Evolutionary conservation across 2,113 vertebrate genomes (phyloP).

Genomic region (Balaeniceps rex): DNA sequence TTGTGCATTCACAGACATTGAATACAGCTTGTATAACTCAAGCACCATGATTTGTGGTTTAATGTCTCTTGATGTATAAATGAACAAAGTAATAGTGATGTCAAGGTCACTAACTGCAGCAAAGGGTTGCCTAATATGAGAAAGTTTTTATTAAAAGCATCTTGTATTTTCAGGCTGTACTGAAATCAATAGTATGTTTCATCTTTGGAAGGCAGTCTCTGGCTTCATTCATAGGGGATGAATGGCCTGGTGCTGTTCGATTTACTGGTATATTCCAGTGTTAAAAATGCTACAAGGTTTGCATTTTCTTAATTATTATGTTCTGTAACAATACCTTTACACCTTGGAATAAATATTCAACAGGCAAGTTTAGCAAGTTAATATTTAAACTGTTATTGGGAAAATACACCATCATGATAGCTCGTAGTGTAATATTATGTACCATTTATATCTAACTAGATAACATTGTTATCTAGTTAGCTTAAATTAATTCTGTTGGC

Average conservation of each 20-base stretch:
- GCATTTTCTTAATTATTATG: not conserved
- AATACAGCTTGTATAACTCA: not conserved
- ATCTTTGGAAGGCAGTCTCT: not conserved
- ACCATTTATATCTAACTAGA: not conserved
- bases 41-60: not conserved
- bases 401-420: not conserved
- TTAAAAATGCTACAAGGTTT: not conserved
- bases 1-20: not conserved
- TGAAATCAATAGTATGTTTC: not conserved
- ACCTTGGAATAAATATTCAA: not conserved
- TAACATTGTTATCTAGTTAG: not conserved
- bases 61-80: not conserved
- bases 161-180: not conserved
- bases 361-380: not conserved
- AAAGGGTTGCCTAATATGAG: not conserved
- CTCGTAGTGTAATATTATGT: not conserved
- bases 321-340: not conserved
- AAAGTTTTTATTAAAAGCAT: not conserved
- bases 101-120: not conserved
- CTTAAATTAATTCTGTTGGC: conserved; percentile 3
- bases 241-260: not conserved
- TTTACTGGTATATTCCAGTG: not conserved
- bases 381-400: not conserved
- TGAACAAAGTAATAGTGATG: not conserved
- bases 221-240: not conserved